Percentiles rank a stretch among this genome's conserved stretches.
phyloP scores from a whole-genome alignment of 2,113 vertebrate genomes.

The Python bivittatus region DNA sequence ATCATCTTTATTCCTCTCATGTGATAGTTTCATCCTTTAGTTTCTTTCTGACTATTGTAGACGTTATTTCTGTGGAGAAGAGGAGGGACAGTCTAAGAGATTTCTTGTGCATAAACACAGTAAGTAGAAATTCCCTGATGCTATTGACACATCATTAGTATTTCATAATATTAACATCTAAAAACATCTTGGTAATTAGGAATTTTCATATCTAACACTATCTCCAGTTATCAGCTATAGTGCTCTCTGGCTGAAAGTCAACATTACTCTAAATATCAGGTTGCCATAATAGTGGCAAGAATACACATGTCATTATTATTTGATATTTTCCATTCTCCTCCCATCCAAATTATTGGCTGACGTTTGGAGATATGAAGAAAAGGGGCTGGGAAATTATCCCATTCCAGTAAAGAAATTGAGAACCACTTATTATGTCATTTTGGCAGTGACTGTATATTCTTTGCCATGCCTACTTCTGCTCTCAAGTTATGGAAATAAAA shows the following conservation, averaged over 20 bases:
- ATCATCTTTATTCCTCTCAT: neutral
- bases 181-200: neutral
- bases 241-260: neutral
- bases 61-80: neutral
- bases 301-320: neutral
- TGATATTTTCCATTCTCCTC: neutral
- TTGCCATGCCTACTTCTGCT: neutral
- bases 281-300: neutral
- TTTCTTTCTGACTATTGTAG: neutral
- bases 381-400: neutral
- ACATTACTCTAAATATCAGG: neutral
- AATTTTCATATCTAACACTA: neutral
- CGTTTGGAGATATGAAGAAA: neutral
- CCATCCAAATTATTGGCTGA: neutral
- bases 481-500: neutral
- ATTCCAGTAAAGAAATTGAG: neutral
- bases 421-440: neutral
- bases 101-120: neutral
- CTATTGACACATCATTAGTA: neutral
- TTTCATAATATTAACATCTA: neutral
- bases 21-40: neutral
- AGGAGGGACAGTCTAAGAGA: neutral
- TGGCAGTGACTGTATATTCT: neutral
- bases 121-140: no score
- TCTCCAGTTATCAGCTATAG: neutral